Percentiles rank a stretch among this genome's conserved stretches.
Conservation (phyloP, 2,797 vertebrate species). For the Lagodon rhomboides region DNA sequence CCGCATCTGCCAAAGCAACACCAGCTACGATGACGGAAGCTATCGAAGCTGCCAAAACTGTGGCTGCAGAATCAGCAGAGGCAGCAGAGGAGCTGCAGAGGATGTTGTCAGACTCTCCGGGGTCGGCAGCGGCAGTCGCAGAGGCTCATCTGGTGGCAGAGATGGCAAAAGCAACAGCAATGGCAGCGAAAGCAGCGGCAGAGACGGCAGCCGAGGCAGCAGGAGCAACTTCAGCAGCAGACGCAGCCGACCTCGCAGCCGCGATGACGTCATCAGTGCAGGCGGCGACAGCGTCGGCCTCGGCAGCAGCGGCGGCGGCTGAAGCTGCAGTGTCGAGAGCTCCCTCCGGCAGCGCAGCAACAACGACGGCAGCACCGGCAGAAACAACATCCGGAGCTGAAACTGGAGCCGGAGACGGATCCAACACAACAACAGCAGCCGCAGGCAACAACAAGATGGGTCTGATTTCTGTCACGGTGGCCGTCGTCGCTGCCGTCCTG, state of each 20-base stretch:
- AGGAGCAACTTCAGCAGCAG: background rate
- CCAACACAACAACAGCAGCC: background rate
- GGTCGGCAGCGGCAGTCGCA: background rate
- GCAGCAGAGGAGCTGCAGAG: background rate
- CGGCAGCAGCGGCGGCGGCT: background rate
- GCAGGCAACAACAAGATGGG: slow-evolving; percentile 30
- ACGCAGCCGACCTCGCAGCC: background rate
- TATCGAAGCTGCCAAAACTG: background rate
- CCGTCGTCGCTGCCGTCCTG: background rate
- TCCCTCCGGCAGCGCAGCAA: background rate
- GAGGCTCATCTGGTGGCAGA: background rate
- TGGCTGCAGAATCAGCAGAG: accelerated
- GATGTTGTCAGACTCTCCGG: accelerated
- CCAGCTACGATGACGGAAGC: background rate
- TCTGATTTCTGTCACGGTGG: slow-evolving; percentile 10
- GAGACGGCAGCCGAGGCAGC: background rate
- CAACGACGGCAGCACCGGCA: background rate
- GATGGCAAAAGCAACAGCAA: background rate
- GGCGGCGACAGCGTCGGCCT: background rate
- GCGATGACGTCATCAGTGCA: background rate
- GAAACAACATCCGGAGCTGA: too few relatives aligned
- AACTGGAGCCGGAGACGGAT: background rate
- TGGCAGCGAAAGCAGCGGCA: background rate
- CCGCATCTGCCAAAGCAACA: background rate
- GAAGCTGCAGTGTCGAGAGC: background rate